Evolutionary conservation across 2,888 invertebrate genomes (phyloP), one percentile per base, ranked within the genome.

Genomic region (Hanleya hanleyi): DNA sequence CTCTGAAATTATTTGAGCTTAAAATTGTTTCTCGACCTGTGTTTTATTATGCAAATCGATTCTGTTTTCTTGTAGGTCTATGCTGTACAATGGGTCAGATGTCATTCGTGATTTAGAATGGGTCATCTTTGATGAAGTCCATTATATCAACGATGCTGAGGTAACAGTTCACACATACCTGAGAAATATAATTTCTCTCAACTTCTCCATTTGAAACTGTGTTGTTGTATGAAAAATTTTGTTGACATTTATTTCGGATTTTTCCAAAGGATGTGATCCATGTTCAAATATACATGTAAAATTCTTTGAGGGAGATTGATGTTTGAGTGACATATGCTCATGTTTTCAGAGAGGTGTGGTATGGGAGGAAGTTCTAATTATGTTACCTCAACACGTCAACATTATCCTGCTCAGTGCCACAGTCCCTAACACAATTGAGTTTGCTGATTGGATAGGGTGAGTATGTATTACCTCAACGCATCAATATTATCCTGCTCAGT

Each of bases 91-190:
- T 89, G 96, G 96, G 73, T 97, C 97, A 9, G 98, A 99, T 86
- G 95, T 97, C 69, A 95, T 98, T 0, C 93, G 98, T 61, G 99
- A 99, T 90, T 92, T 99, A 70, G 99, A 99, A 90, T 99, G 97
- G 92, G 99, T 99, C 1, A 97, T 99, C 85, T 99, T 99, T 89
- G 99, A 99, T 91, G 99, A 99, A 92, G 98, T 99, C 7, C 99
- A 99, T 90, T 99, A 99, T 88, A 97, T 99, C 78, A 99, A 99
- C 90, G 97, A 99, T 91, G 93, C 94, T 51, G 97, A 97, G 92
- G 96, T 95, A 73, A 70, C 26, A 47, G n/a, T n/a, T n/a, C n/a
- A n/a, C n/a, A n/a, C n/a, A n/a, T n/a, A n/a, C n/a, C n/a, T n/a
- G n/a, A n/a, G n/a, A n/a, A n/a, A n/a, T n/a, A n/a, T n/a, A n/a